Evolutionary conservation across 2,113 vertebrate genomes (phyloP), one percentile per base, ranked within the genome.

Genomic region (Corythoichthys intestinalis): DNA sequence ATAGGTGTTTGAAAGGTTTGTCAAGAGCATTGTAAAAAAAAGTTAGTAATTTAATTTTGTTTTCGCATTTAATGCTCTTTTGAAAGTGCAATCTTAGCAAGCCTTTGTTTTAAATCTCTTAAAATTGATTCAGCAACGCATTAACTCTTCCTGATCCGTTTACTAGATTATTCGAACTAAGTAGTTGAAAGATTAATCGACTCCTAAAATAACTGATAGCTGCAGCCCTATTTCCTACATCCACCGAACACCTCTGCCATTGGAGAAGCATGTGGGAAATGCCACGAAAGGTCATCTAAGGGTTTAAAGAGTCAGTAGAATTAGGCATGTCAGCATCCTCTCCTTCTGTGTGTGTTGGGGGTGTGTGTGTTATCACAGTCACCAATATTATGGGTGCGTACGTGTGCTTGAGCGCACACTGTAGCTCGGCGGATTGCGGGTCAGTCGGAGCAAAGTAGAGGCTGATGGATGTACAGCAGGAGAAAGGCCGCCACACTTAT

Each of bases 381-480:
- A 38, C 38, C 17, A 28, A 49, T 48, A 38, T 52, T 53, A 62
- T 46, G 53, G 15, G 20, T 61, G 72, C 9, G 65, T 79, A 44
- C 58, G 67, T 77, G 78, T 75, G 74, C 47, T 61, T 58, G 2
- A 59, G 65, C 4, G 9, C 73, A 48, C 34, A 58, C 35, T 48
- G 13, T 64, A 15, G 41, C 62, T 64, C 44, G 44, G 50, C 54
- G 0, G 78, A 79, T 67, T 61, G 39, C 39, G 41, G 80, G 82
- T 86, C 83, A 82, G 59, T 58, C 35, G 69, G 71, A 66, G 67
- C 68, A 35, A 72, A 82, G 71, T 57, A 49, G 63, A 81, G 72
- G 74, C 82, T 88, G 85, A 88, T 87, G 78, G 77, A 86, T 77
- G 78, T 50, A 41, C 53, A 66, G 71, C 83, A 83, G 85, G 52